Evolutionary conservation across 2,797 vertebrate genomes (phyloP), one percentile per base, ranked within the genome.

Genomic region (Hemitrygon akajei): DNA sequence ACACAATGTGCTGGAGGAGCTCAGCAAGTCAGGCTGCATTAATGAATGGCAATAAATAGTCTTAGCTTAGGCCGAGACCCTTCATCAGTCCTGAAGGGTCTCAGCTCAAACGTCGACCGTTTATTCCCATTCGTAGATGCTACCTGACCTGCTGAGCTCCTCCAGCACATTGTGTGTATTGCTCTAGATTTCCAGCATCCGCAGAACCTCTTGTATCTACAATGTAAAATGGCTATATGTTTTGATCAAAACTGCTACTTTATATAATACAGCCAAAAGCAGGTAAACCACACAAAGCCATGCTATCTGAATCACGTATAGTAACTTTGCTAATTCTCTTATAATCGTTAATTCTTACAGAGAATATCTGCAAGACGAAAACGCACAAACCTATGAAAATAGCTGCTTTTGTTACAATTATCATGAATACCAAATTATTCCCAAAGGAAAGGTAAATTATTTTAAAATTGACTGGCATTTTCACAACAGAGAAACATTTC

Each of bases 401-500:
- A 27, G 27, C 9, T 73, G 71, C 27, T 73, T 56, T 93, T 56
- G 71, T 93, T 93, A 10, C 37, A 93, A 93, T 14, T 66, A 75
- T 93, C 86, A 56, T 56, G 47, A 75, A 93, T 75, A 93, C 56
- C 75, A 20, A 93, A 93, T 40, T 25, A 93, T 93, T 75, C 91
- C 40, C 37, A 93, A 27, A 93, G 91, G 40, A 76, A 91, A 93
- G 27, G 37, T 47, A 27, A 75, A 27, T 56, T 75, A 92, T 92
- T 92, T 76, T 75, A 27, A 92, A 92, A 92, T 14, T 75, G 63
- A 91, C 9, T 91, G 89, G 34, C 89, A 91, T 34, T 71, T 73
- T 27, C n/a, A 69, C 60, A 89, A 89, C 86, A 56, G 25, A 93
- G 60, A 30, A 93, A 93, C 91, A 93, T 93, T 93, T 93, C 71